Conservation (phyloP, 1,140 invertebrate genomes). For the Himalopsyche phryganea region DNA sequence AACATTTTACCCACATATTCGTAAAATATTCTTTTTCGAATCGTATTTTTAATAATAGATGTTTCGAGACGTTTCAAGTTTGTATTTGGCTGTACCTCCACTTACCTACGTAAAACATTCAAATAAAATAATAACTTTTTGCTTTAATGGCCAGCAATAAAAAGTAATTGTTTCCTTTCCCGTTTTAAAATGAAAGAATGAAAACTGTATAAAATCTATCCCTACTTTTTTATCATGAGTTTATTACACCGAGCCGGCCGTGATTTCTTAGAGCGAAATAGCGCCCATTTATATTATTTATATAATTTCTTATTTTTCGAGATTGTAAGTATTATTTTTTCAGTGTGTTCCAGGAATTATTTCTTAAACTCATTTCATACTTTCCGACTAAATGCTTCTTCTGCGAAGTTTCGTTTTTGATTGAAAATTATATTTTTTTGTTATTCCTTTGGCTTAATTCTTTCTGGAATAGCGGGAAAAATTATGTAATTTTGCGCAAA, state of each 20-base stretch:
- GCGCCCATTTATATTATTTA: conserved; percentile 11
- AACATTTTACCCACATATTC: background rate
- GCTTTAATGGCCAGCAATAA: conserved; percentile 32
- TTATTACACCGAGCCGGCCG: conserved; percentile 18
- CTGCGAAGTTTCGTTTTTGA: too few species aligned
- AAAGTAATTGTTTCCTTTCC: conserved; percentile 31
- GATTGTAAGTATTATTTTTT: conserved; percentile 2
- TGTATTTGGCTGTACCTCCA: conserved; percentile 22
- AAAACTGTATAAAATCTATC: conserved; percentile 23
- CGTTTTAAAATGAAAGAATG: conserved; percentile 31
- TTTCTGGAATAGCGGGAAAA: too few species aligned
- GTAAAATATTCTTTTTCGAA: conserved; percentile 21
- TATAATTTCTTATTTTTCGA: conserved; percentile 7
- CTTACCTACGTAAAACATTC: conserved; percentile 32
- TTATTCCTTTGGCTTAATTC: too few species aligned
- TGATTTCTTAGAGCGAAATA: conserved; percentile 15
- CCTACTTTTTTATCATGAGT: conserved; percentile 22
- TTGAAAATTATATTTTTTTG: too few species aligned
- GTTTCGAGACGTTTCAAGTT: conserved; percentile 12
- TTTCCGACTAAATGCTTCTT: too few species aligned
- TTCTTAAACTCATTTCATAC: too few species aligned
- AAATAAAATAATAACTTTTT: conserved; percentile 34
- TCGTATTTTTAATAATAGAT: conserved; percentile 27
- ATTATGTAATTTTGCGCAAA: too few species aligned
- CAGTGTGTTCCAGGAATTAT: too few species aligned